Conservation (phyloP, 2,113 vertebrate species). For the Saguinus imperator region DNA sequence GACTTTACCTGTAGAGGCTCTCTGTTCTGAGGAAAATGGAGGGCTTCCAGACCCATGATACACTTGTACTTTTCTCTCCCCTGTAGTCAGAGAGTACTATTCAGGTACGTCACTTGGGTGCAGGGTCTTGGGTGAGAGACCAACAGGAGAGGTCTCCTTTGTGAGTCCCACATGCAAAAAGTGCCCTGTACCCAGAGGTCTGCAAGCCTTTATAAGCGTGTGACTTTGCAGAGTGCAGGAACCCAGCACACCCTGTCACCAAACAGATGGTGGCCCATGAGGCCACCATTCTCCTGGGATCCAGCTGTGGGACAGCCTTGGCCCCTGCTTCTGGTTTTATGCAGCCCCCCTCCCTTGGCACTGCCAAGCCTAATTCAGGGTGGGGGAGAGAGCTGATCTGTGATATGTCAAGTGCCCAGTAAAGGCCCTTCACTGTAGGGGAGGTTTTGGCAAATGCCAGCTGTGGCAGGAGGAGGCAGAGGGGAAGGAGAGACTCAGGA, state of each 20-base stretch:
- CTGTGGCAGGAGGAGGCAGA: not conserved
- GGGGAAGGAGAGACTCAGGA: not conserved
- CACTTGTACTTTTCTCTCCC: not conserved
- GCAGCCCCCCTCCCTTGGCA: not conserved
- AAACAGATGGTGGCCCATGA: not conserved
- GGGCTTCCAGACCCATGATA: not conserved
- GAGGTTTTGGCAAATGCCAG: not conserved
- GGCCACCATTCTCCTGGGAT: not conserved
- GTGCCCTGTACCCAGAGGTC: not conserved
- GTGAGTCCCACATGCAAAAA: not conserved
- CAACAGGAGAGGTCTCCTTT: not conserved
- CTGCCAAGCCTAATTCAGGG: not conserved
- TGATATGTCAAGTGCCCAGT: not conserved
- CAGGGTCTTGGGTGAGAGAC: no score
- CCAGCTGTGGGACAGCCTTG: not conserved
- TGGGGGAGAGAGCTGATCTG: not conserved
- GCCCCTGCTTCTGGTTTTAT: not conserved
- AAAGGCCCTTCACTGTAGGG: not conserved
- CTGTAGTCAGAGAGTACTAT: not conserved
- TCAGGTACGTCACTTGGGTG: not conserved
- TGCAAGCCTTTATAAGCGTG: not conserved
- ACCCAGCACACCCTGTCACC: not conserved
- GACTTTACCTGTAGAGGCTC: not conserved
- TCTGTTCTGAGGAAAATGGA: not conserved
- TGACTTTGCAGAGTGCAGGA: not conserved